Conservation (phyloP, 2,888 invertebrate species). For the Noctuana brunneofusca region DNA sequence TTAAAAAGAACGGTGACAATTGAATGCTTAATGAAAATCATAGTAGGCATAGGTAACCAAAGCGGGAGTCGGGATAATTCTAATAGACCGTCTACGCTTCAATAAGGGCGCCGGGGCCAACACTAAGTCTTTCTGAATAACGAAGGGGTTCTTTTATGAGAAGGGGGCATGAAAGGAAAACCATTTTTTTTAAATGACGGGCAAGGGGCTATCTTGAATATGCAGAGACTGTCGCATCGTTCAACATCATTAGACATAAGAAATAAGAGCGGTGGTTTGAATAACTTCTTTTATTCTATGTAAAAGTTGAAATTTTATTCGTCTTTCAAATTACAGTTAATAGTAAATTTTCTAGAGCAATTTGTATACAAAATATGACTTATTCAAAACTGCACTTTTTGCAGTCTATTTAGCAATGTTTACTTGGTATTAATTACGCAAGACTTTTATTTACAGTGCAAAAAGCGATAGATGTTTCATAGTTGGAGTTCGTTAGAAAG, state of each 20-base stretch:
- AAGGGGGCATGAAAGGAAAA: conserved; percentile 67
- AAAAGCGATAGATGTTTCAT: conserved; percentile 8
- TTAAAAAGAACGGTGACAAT: conserved; percentile 28
- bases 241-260: conserved; percentile 73
- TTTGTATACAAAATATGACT: conserved; percentile 13
- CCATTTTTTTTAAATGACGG: conserved; percentile 73
- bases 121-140: conserved; percentile 73
- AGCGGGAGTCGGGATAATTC: conserved; percentile 49
- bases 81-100: conserved; percentile 41
- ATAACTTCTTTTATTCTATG: conserved; percentile 50
- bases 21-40: conserved; percentile 30
- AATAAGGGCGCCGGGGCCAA: conserved; percentile 49
- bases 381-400: conserved; percentile 17
- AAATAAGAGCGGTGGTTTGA: conserved; percentile 58
- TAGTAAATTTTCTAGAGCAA: conserved; percentile 20
- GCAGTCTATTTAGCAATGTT: conserved; percentile 1
- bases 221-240: conserved; percentile 70
- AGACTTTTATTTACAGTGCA: conserved; percentile 12
- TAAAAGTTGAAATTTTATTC: conserved; percentile 22
- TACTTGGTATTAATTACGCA: conserved; percentile 3
- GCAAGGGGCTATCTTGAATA: conserved; percentile 67
- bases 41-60: conserved; percentile 43
- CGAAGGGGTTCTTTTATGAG: conserved; percentile 72
- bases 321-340: conserved; percentile 17
- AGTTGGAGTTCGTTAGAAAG: conserved; percentile 23